phyloP scores from a whole-genome alignment of 1,140 invertebrate species.

The Philaenus spumarius region DNA sequence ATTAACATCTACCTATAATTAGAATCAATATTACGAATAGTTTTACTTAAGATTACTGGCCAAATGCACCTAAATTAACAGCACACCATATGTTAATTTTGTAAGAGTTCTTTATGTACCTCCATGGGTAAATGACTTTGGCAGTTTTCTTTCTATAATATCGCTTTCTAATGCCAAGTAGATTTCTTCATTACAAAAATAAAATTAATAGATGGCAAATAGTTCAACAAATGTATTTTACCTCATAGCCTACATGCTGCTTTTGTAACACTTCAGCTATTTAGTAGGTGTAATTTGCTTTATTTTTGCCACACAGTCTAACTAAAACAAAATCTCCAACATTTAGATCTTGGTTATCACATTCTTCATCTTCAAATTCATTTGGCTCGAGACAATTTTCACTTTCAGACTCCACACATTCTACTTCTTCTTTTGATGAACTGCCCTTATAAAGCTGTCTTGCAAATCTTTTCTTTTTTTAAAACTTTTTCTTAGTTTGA shows the following conservation, averaged over 20 bases:
- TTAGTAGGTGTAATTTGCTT: background rate
- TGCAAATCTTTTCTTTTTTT: background rate
- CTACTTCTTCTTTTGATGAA: background rate
- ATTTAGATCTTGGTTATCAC: background rate
- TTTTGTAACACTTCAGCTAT: background rate
- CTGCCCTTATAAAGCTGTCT: background rate
- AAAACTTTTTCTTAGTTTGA: background rate
- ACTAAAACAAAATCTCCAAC: slow-evolving; percentile 1
- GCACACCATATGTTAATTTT: background rate
- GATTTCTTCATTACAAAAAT: too few relatives aligned
- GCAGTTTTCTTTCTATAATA: slow-evolving; percentile 2
- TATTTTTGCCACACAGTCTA: background rate
- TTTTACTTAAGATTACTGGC: too few relatives aligned
- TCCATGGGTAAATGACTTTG: background rate
- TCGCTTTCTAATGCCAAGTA: background rate
- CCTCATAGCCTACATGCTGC: background rate
- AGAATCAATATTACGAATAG: too few relatives aligned
- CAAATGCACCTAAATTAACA: too few relatives aligned
- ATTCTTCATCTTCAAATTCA: background rate
- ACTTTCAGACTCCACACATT: background rate
- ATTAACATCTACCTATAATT: too few relatives aligned
- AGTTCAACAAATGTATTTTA: background rate
- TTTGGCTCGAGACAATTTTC: background rate
- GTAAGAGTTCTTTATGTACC: background rate
- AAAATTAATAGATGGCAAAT: background rate